phyloP scores from a whole-genome alignment of 2,888 invertebrate genomes.

The Candidula unifasciata region DNA sequence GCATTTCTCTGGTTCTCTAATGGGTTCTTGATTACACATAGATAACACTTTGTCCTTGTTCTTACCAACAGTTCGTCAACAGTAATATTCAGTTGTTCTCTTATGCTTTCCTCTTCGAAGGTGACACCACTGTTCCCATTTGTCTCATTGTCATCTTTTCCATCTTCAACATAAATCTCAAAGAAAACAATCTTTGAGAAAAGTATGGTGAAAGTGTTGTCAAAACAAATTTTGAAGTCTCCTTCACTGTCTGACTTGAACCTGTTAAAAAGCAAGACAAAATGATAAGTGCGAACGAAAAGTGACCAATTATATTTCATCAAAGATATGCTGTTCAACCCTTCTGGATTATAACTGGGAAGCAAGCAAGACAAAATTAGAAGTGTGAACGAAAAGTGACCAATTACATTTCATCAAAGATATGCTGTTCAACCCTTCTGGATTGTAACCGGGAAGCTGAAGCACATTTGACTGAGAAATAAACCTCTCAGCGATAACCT shows the following conservation, averaged over 20 bases:
- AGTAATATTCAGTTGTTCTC: conserved; percentile 80
- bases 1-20: too few species aligned
- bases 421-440: too few species aligned
- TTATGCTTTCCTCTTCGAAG: conserved; percentile 78
- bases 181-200: conserved; percentile 90
- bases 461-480: too few species aligned
- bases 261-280: conserved; percentile 61
- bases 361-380: too few species aligned
- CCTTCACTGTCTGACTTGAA: conserved; percentile 82
- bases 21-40: too few species aligned
- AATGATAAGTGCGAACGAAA: background rate
- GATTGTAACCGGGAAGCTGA: too few species aligned
- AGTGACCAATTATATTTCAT: too few species aligned
- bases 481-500: too few species aligned
- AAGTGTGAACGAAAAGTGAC: too few species aligned
- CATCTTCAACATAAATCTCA: conserved; percentile 81
- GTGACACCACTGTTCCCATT: conserved; percentile 56
- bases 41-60: conserved; percentile 24
- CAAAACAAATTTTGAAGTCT: conserved; percentile 91
- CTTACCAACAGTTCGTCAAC: conserved; percentile 74
- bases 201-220: conserved; percentile 89
- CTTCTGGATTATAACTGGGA: too few species aligned
- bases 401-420: too few species aligned
- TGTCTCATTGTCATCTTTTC: conserved; percentile 64
- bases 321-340: too few species aligned